Percentiles rank a stretch among this genome's conserved stretches.
Conservation (phyloP, 2,888 invertebrate species). For the Ophion ellenae region DNA sequence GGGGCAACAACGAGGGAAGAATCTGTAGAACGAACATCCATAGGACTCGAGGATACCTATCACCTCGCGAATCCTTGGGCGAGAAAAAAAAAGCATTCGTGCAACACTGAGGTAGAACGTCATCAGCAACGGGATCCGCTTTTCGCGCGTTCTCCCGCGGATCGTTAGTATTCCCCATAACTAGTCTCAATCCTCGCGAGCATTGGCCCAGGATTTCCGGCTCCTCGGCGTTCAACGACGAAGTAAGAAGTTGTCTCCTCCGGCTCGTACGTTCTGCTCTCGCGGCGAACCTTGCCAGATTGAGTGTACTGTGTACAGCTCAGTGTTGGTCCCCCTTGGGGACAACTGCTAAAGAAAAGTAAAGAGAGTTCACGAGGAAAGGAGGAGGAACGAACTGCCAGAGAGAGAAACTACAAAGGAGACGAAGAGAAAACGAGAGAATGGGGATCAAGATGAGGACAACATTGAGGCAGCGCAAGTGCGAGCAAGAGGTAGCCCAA, state of each 20-base stretch:
- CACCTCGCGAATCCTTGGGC: constrained; percentile 51
- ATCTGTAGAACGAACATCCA: constrained; percentile 49
- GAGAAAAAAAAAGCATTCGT: constrained; percentile 35
- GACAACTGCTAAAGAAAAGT: constrained; percentile 10
- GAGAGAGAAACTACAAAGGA: constrained; percentile 1
- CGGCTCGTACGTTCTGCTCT: constrained; percentile 23
- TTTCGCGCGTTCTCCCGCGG: neutral
- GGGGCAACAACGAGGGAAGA: constrained; percentile 20
- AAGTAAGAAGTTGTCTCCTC: constrained; percentile 51
- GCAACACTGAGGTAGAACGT: constrained; percentile 24
- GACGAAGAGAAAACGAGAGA: constrained; percentile 1
- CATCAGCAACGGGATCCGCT: constrained; percentile 22
- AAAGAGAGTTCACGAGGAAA: constrained; percentile 25
- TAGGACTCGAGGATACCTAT: constrained; percentile 66
- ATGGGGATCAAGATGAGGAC: constrained; percentile 17
- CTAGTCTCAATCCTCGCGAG: constrained; percentile 42
- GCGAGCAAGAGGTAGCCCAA: constrained; percentile 24
- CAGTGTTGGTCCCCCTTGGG: neutral
- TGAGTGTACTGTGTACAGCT: neutral
- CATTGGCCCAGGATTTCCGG: constrained; percentile 10
- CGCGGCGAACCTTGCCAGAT: constrained; percentile 10
- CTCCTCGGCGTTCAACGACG: constrained; percentile 14
- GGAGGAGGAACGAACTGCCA: constrained; percentile 21
- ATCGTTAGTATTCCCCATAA: constrained; percentile 21
- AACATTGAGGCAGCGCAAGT: constrained; percentile 28